Evolutionary conservation across 1,140 invertebrate species (phyloP).

Genomic region (Sipha flava): DNA sequence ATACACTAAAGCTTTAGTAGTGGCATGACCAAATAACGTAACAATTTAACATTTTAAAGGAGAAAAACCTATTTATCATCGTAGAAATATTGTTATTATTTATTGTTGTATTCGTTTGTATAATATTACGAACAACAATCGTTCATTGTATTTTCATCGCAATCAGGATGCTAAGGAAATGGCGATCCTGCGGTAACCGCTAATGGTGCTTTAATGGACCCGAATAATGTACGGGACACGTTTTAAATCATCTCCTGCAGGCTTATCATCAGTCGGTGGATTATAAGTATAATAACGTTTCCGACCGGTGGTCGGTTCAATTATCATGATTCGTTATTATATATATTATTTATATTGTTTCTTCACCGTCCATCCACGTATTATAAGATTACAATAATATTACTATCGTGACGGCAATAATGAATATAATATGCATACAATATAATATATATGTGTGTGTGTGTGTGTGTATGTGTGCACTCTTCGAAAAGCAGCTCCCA

Average conservation of each 20-base stretch:
- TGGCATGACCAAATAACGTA: not conserved
- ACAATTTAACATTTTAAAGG: not conserved
- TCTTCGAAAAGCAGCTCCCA: not conserved
- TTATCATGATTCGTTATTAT: not conserved
- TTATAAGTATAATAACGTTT: not conserved
- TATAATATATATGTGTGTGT: not conserved
- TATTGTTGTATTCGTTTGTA: too few species aligned
- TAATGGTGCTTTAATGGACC: too few species aligned
- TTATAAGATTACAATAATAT: too few species aligned
- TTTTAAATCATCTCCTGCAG: not conserved
- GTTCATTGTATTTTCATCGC: too few species aligned
- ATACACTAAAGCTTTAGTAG: not conserved
- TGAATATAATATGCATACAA: not conserved
- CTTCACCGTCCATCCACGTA: not conserved
- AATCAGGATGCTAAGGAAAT: too few species aligned
- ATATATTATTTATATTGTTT: not conserved
- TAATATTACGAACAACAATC: too few species aligned
- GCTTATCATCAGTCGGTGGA: not conserved
- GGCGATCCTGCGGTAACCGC: not conserved
- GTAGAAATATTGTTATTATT: too few species aligned
- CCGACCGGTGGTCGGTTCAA: not conserved
- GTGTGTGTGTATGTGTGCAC: too few species aligned
- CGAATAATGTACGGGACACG: not conserved
- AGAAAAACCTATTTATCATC: not conserved
- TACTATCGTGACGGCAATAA: not conserved